Conservation (phyloP, 2,888 invertebrate genomes). For the Dinocampus coccinellae region DNA sequence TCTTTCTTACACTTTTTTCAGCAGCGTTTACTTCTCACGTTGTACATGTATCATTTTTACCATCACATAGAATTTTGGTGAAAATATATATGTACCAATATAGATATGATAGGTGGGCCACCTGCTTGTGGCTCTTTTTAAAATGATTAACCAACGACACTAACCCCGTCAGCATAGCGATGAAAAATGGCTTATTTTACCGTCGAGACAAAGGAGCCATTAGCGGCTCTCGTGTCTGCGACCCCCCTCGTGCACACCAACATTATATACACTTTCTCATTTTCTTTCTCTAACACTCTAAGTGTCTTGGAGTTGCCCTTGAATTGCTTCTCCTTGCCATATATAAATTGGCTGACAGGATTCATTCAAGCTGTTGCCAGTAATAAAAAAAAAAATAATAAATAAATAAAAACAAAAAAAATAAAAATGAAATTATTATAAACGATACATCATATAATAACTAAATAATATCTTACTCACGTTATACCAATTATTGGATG, state of each 20-base stretch:
- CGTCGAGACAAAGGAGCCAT: slow-evolving; percentile 54
- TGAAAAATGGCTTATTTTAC: slow-evolving; percentile 60
- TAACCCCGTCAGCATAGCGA: slow-evolving; percentile 41
- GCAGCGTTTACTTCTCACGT: background rate
- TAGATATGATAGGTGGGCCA: slow-evolving; percentile 47
- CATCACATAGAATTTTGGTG: background rate
- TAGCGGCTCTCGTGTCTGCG: slow-evolving; percentile 48
- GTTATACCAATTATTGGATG: too few species aligned
- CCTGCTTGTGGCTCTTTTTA: slow-evolving; percentile 60
- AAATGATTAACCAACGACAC: slow-evolving; percentile 62
- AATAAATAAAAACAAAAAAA: background rate
- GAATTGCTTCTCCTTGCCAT: slow-evolving; percentile 19
- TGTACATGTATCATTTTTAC: background rate
- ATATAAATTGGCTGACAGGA: slow-evolving; percentile 22
- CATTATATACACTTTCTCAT: slow-evolving; percentile 16
- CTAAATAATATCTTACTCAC: too few species aligned
- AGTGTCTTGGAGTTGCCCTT: slow-evolving; percentile 21
- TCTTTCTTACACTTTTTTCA: background rate
- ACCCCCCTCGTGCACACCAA: slow-evolving; percentile 23
- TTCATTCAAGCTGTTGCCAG: slow-evolving; percentile 35
- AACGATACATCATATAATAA: background rate
- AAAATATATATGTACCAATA: background rate
- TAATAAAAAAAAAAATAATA: background rate
- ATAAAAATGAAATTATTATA: background rate
- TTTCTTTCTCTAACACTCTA: slow-evolving; percentile 17